Evolutionary conservation across 2,797 vertebrate species (phyloP), one percentile per base, ranked within the genome.

Genomic region (Chaetophractus vellerosus): DNA sequence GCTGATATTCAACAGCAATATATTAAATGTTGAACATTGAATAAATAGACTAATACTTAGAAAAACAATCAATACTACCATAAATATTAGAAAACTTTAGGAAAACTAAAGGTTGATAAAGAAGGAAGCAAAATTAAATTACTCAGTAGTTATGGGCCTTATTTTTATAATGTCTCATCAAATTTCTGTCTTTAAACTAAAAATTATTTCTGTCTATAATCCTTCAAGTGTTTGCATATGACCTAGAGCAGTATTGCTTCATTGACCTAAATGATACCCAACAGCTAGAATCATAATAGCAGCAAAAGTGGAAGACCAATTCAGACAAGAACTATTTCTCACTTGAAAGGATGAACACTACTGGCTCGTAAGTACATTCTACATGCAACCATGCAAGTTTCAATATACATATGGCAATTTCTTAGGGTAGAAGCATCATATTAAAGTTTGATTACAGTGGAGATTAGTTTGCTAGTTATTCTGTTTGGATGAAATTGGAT

Each of bases 41-140:
- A 45, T 71, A 41, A 85, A 68, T 66, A 66, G 19, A 36, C 16
- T 91, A 91, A 84, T 11, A 45, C 41, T 41, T 76, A 8, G 15
- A 72, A 52, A 80, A 78, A 55, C 9, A 66, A 85, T 18, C 18
- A 87, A 48, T 36, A 24, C 2, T 75, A 4, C 31, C 84, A 88
- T 88, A 26, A 33, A 85, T 63, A 91, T 72, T 38, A 69, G 38
- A 92, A 68, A 24, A 52, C 85, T 91, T 80, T 19, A 94, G 9
- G 26, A 69, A 95, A 81, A 48, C 9, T 38, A 41, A 33, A 80
- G 19, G 82, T 68, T 57, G n/a, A 78, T 45, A 64, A 64, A 83
- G 0, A 0, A 18, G 23, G 23, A 38, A 45, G 28, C 24, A 76
- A 86, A 91, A 48, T 11, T 5, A 71, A 85, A 45, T 92, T 21